These are phyloP conservation scores for Nemoura dubitans DNA, from an alignment of 2,888 invertebrate genomes.

Conservation along the genomic window DNA sequence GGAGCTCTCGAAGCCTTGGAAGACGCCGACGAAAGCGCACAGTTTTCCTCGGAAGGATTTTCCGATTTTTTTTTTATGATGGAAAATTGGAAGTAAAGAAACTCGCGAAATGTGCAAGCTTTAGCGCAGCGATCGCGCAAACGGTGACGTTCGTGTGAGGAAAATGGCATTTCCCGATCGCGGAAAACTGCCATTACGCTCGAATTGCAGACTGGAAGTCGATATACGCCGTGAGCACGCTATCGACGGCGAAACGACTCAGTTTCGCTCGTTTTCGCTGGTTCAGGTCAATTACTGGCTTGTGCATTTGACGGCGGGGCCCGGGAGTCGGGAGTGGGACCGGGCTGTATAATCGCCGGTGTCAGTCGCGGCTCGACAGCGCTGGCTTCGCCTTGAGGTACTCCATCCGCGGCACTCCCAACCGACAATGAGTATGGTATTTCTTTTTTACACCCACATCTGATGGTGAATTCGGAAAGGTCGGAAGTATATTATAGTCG, in stretches of 20 bases:
- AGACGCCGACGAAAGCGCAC: not conserved
- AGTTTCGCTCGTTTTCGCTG: not conserved
- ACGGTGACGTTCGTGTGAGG: not conserved
- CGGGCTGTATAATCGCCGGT: too few species aligned
- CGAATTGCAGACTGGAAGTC: not conserved
- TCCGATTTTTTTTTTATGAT: not conserved
- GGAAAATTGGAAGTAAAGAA: conserved; percentile 12
- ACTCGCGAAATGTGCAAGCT: not conserved
- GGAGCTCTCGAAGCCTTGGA: not conserved
- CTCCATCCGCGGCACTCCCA: conserved; percentile 20
- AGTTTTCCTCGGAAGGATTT: not conserved
- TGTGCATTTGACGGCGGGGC: not conserved
- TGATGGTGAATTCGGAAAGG: conserved; percentile 24
- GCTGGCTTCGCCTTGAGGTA: conserved; percentile 1
- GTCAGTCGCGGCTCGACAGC: not conserved
- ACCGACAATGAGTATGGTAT: conserved; percentile 29
- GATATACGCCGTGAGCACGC: not conserved
- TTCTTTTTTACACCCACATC: conserved; percentile 30
- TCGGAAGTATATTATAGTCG: conserved; percentile 34
- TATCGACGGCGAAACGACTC: not conserved
- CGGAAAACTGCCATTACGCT: not conserved
- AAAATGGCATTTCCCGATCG: not conserved
- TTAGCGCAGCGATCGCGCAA: not conserved
- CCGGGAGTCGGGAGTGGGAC: too few species aligned
- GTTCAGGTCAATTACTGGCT: not conserved